Percentiles rank a stretch among this genome's conserved stretches.
These are phyloP conservation scores for Oryzaephilus surinamensis DNA, from an alignment of 1,140 invertebrate species.

Conservation along the genomic window DNA sequence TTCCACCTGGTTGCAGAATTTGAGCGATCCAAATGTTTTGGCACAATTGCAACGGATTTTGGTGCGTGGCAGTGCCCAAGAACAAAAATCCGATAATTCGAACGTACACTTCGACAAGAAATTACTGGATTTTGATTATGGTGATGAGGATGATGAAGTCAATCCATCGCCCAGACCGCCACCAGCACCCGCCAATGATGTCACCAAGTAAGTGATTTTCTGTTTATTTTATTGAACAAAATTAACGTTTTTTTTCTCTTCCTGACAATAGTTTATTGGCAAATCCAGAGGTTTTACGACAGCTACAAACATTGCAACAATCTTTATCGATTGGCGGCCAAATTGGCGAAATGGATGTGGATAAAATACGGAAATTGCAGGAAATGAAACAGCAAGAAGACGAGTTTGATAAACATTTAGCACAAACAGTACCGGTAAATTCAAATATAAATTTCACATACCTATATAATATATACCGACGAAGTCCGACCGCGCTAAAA, in stretches of 20 bases:
- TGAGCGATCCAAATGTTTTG: constrained; percentile 37
- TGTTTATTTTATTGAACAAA: not conserved
- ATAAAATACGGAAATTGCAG: constrained; percentile 56
- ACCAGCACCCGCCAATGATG: constrained; percentile 14
- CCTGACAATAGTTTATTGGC: constrained; percentile 57
- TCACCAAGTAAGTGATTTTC: constrained; percentile 22
- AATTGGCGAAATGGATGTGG: constrained; percentile 52
- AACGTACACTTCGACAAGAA: constrained; percentile 62
- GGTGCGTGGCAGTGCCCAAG: constrained; percentile 39
- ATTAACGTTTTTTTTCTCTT: constrained; percentile 21
- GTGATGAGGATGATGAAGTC: constrained; percentile 57
- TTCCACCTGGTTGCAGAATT: constrained; percentile 19
- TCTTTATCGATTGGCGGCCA: constrained; percentile 32
- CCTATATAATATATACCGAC: too few relatives aligned
- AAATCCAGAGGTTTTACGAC: constrained; percentile 64
- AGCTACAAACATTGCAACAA: constrained; percentile 54
- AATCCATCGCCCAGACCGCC: constrained; percentile 30
- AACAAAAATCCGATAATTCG: constrained; percentile 26
- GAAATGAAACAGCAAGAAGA: constrained; percentile 67
- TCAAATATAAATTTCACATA: constrained; percentile 20
- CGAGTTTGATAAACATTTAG: constrained; percentile 68
- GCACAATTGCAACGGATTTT: constrained; percentile 50
- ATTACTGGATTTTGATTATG: constrained; percentile 75
- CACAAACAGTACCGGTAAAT: constrained; percentile 56
- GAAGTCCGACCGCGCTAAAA: too few relatives aligned